Percentiles rank a stretch among this genome's conserved stretches.
These are phyloP conservation scores for Drosophila lini DNA, from an alignment of 1,140 invertebrate genomes.

Conservation along the genomic window DNA sequence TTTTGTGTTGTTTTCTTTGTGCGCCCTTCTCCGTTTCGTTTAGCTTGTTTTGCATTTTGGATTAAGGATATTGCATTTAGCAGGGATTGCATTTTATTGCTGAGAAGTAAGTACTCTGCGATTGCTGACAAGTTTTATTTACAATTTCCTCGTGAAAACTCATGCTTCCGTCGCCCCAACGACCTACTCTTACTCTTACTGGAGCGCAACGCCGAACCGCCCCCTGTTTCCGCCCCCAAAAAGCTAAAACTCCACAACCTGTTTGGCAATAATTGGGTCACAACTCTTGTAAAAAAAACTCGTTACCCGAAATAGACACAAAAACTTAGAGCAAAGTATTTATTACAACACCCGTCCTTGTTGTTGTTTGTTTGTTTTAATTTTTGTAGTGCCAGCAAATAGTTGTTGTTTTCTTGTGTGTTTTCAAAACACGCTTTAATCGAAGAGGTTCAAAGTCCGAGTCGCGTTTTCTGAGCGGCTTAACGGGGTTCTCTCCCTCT, in stretches of 20 bases:
- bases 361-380: conserved; percentile 53
- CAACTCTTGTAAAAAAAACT: conserved; percentile 43
- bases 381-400: conserved; percentile 24
- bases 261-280: conserved; percentile 71
- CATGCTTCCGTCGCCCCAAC: conserved; percentile 19
- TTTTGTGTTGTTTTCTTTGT: conserved; percentile 46
- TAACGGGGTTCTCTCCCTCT: conserved; percentile 26
- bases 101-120: conserved; percentile 26
- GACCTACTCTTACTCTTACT: conserved; percentile 32
- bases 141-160: conserved; percentile 4
- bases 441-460: conserved; percentile 73
- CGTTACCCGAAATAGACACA: conserved; percentile 52
- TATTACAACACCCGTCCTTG: conserved; percentile 63
- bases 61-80: conserved; percentile 28
- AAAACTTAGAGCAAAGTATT: conserved; percentile 48
- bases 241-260: conserved; percentile 47
- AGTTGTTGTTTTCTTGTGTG: conserved; percentile 47
- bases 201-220: conserved; percentile 2
- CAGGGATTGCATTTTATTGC: conserved; percentile 1
- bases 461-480: conserved; percentile 43
- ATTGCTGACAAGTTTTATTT: conserved; percentile 7
- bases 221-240: conserved; percentile 4
- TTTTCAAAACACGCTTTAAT: conserved; percentile 67
- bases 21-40: conserved; percentile 38
- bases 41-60: conserved; percentile 38